Evolutionary conservation across 2,113 vertebrate genomes (phyloP).

Genomic region (Pao palembangensis): DNA sequence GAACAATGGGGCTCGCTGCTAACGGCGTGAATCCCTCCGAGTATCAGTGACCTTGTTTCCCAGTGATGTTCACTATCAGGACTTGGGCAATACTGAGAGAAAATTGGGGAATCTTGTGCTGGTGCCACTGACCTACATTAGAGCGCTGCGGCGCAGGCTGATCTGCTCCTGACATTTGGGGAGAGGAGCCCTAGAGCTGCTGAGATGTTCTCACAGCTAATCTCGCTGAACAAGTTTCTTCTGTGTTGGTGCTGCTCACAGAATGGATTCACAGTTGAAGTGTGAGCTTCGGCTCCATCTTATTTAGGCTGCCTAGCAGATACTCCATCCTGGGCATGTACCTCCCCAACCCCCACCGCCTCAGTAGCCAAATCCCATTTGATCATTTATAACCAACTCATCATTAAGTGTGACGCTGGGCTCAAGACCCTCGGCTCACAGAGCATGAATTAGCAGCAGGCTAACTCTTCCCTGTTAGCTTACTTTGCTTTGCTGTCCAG

Average conservation of each 20-base stretch:
- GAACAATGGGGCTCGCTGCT: slow-evolving; percentile 45
- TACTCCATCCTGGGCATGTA: background rate
- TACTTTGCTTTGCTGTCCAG: too few relatives aligned
- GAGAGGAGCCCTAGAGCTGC: slow-evolving; percentile 5
- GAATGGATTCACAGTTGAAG: background rate
- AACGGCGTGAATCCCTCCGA: slow-evolving; percentile 57
- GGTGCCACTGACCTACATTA: slow-evolving; percentile 56
- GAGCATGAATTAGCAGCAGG: too few relatives aligned
- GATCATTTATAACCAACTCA: too few relatives aligned
- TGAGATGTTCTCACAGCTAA: slow-evolving; percentile 63
- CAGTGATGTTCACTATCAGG: slow-evolving; percentile 36
- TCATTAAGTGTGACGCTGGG: slow-evolving; percentile 31
- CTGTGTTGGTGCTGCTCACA: slow-evolving; percentile 28
- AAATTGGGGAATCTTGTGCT: slow-evolving; percentile 42
- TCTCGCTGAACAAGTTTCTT: slow-evolving; percentile 28
- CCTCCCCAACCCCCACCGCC: too few relatives aligned
- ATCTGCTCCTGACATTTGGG: slow-evolving; percentile 22
- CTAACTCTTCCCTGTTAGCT: too few relatives aligned
- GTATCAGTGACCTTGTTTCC: slow-evolving; percentile 61
- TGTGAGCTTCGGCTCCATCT: too few relatives aligned
- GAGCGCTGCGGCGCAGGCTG: slow-evolving; percentile 11
- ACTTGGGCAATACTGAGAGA: slow-evolving; percentile 51
- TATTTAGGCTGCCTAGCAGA: too few relatives aligned
- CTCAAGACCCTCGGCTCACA: slow-evolving; percentile 42
- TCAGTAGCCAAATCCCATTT: too few relatives aligned